Percentiles rank a stretch among this genome's conserved stretches.
Evolutionary conservation across 2,113 vertebrate species (phyloP).

Genomic region (Labeo catla): DNA sequence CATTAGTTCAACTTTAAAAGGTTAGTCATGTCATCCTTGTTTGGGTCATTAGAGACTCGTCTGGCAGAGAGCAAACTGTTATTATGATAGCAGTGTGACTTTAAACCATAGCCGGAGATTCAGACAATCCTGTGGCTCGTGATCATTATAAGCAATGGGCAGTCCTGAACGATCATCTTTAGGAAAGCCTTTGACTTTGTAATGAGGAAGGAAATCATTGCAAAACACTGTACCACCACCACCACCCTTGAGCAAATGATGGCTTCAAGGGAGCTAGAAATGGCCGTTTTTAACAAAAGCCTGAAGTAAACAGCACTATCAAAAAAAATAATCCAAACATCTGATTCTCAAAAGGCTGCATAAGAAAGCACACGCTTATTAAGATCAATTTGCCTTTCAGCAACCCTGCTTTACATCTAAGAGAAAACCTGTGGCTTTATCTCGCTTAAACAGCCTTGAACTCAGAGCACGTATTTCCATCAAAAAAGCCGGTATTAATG

Average conservation of each 20-base stretch:
- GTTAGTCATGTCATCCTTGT: not conserved
- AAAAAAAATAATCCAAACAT: not conserved
- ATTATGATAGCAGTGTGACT: not conserved
- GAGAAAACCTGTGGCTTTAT: conserved; percentile 9
- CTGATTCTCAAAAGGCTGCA: not conserved
- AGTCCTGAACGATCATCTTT: not conserved
- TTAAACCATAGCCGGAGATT: not conserved
- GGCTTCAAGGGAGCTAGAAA: not conserved
- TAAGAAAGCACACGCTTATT: conserved; percentile 14
- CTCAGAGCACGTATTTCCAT: not conserved
- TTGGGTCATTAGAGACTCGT: not conserved
- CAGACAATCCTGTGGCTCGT: not conserved
- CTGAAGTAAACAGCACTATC: not conserved
- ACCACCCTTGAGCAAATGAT: not conserved
- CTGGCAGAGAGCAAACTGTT: conserved; percentile 12
- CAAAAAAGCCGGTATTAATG: conserved; percentile 15
- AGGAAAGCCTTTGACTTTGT: not conserved
- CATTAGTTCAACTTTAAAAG: not conserved
- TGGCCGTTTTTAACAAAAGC: not conserved
- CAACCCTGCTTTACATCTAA: not conserved
- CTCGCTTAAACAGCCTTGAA: conserved; percentile 23
- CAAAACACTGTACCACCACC: not conserved
- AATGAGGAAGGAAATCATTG: not conserved
- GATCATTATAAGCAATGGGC: not conserved
- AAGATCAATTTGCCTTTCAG: not conserved